Evolutionary conservation across 2,797 vertebrate species (phyloP).

Genomic region (Sparus aurata): DNA sequence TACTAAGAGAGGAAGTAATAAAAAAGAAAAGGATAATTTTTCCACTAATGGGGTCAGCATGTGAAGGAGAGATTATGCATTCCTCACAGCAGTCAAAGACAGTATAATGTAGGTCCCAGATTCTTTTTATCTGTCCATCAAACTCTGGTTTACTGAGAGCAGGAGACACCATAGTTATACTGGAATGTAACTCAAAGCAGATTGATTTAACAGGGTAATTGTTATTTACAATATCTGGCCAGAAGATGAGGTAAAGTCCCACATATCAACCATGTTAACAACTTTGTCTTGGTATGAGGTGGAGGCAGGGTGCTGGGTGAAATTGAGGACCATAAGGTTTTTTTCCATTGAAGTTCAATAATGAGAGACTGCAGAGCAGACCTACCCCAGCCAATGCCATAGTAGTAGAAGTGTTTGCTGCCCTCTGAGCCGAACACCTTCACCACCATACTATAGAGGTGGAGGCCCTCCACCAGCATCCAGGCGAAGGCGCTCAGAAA

Average conservation of each 20-base stretch:
- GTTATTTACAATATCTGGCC: constrained; percentile 20
- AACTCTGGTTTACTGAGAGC: constrained; percentile 41
- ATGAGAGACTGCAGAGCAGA: constrained; percentile 1
- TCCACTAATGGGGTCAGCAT: constrained; percentile 75
- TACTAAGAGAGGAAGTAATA: constrained; percentile 76
- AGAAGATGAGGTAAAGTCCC: constrained; percentile 22
- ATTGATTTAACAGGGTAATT: constrained; percentile 37
- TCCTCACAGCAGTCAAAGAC: constrained; percentile 51
- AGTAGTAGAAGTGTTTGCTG: constrained; percentile 96
- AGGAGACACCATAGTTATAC: constrained; percentile 37
- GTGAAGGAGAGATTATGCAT: constrained; percentile 64
- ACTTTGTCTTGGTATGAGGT: background rate
- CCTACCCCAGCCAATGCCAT: constrained; percentile 96
- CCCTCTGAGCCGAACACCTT: constrained; percentile 97
- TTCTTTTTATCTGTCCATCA: constrained; percentile 65
- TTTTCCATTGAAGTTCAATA: no score
- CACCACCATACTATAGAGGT: constrained; percentile 98
- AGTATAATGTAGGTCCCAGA: constrained; percentile 41
- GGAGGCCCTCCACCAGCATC: constrained; percentile 98
- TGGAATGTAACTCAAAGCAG: constrained; percentile 49
- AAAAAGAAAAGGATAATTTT: constrained; percentile 64
- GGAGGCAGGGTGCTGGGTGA: constrained; percentile 1
- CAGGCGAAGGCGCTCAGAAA: constrained; percentile 96
- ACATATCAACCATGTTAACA: constrained; percentile 12
- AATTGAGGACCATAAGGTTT: background rate